phyloP scores from a whole-genome alignment of 2,797 vertebrate species.

The Crax fasciolata region DNA sequence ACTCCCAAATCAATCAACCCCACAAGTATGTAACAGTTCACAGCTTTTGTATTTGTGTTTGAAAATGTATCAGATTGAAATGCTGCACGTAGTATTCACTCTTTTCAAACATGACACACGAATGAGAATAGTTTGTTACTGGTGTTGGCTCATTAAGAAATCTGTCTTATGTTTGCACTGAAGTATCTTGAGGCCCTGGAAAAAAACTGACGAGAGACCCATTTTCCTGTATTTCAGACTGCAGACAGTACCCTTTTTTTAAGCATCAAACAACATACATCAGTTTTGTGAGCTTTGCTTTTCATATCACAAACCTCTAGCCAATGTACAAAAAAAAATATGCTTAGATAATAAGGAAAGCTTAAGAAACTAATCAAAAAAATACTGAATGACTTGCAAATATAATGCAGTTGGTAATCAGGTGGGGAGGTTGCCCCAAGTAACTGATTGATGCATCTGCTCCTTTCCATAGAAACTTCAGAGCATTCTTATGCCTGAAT shows the following conservation, averaged over 20 bases:
- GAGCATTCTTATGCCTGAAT: neutral
- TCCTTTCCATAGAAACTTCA: neutral
- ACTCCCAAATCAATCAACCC: neutral
- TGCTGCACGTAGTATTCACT: neutral
- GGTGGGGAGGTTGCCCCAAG: neutral
- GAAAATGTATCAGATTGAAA: neutral
- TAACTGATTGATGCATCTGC: neutral
- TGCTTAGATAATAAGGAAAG: neutral
- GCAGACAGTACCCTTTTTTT: neutral
- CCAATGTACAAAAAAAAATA: neutral
- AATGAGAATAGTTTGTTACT: constrained; percentile 44
- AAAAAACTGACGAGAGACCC: neutral
- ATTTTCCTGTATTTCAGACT: neutral
- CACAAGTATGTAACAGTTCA: neutral
- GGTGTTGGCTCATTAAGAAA: constrained; percentile 40
- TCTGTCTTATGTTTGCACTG: neutral
- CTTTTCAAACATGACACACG: neutral
- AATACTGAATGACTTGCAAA: neutral
- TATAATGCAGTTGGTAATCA: neutral
- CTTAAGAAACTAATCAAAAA: neutral
- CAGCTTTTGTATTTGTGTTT: constrained; percentile 6
- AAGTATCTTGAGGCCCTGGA: neutral
- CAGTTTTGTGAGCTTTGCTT: neutral
- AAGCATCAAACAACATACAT: neutral
- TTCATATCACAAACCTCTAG: neutral